Conservation (phyloP, 2,113 vertebrate species). For the Turnix velox region DNA sequence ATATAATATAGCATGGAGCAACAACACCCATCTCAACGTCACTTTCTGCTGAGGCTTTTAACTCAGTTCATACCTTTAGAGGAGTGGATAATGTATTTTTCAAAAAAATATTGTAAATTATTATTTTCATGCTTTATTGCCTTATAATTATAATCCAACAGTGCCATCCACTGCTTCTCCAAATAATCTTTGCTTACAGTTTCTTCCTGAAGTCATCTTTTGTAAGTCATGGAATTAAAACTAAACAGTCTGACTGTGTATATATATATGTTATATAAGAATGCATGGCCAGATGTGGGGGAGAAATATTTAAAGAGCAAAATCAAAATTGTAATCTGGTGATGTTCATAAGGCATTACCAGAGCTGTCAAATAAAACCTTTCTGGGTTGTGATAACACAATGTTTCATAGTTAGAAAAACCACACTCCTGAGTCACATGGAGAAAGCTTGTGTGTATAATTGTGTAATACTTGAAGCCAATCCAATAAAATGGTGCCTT, state of each 20-base stretch:
- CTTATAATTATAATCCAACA: constrained; percentile 69
- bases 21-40: neutral
- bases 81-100: neutral
- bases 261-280: neutral
- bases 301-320: neutral
- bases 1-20: neutral
- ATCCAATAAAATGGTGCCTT: constrained; percentile 24
- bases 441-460: neutral
- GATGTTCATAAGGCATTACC: constrained; percentile 16
- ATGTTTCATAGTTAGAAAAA: neutral
- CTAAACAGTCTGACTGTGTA: neutral
- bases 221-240: neutral
- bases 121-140: constrained; percentile 41
- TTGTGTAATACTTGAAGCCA: neutral
- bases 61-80: neutral
- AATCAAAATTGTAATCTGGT: constrained; percentile 1
- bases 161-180: constrained; percentile 69
- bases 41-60: neutral
- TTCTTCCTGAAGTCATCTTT: neutral
- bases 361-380: constrained; percentile 33
- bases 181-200: constrained; percentile 53
- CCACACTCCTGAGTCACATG: neutral
- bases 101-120: neutral
- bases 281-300: neutral
- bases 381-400: neutral